Evolutionary conservation across 2,113 vertebrate genomes (phyloP).

Genomic region (Odocoileus virginianus): DNA sequence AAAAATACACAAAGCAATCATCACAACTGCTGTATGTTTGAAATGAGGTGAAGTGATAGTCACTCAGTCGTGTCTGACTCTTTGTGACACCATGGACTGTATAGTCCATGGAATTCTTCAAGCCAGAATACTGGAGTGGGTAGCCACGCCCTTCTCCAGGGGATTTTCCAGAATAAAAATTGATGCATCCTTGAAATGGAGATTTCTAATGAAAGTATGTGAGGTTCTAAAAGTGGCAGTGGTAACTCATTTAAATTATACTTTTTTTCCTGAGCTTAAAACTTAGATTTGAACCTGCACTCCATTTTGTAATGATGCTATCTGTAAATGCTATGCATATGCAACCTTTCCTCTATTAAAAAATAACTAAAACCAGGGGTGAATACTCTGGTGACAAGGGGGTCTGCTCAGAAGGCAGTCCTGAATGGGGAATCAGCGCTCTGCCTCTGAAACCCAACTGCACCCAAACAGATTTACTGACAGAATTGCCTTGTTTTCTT

Average conservation of each 20-base stretch:
- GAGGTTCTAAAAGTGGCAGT: conserved; percentile 13
- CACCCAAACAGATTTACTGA: not conserved
- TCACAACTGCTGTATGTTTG: not conserved
- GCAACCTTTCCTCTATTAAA: not conserved
- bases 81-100: not conserved
- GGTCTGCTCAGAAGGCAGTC: not conserved
- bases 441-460: not conserved
- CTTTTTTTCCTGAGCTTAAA: conserved; percentile 33
- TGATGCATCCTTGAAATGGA: not conserved
- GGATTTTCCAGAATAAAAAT: conserved; percentile 35
- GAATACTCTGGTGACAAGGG: not conserved
- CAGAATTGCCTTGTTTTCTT: not conserved
- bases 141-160: not conserved
- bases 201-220: conserved; percentile 19
- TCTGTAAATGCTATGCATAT: conserved; percentile 35
- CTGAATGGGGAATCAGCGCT: fast-evolving
- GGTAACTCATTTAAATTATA: conserved; percentile 49
- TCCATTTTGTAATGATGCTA: not conserved
- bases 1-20: not conserved
- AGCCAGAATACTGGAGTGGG: not conserved
- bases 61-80: not conserved
- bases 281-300: conserved; percentile 25
- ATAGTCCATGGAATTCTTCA: not conserved
- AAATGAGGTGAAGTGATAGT: not conserved
- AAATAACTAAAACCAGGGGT: not conserved